Evolutionary conservation across 64 coral and sea anemone genomes (phyloP), one percentile per base, ranked within the genome.

Genomic region (Stichodactyla helianthus): DNA sequence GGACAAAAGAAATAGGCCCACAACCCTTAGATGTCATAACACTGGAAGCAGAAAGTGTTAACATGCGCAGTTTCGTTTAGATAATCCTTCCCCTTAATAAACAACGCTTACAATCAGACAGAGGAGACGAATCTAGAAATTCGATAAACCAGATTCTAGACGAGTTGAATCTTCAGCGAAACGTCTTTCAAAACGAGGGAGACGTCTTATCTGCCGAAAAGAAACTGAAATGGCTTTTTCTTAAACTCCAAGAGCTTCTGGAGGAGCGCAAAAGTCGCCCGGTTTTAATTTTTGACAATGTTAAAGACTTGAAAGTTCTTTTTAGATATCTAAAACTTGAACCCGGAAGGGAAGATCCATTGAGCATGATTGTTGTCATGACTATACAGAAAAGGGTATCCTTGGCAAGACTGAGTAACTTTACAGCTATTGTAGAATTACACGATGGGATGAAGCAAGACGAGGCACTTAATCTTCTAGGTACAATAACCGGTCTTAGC

Each of bases 211-310:
- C 74, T 59, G 63, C 76, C 11, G 89, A 89, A 22, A 92, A 85
- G 16, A 92, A 86, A 55, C 76, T 95, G 0, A 92, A 83, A 51
- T 57, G 88, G 27, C 35, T 86, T 79, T 92, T 92, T 50, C 28
- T 86, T 2, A 88, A 95, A 89, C 84, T 95, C 7, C 65, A 80
- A 23, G 89, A 89, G 8, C 77, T 95, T 77, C 51, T 92, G 6
- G 81, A 82, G 53, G 50, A 81, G 19, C 90, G 87, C 9, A 92
- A 92, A 11, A 95, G 89, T 44, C 89, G 83, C 4, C 93, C 93
- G 19, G 86, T 92, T 4, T 59, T 95, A 60, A 89, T 95, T 86
- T 95, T 95, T 62, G 93, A 95, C 77, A 92, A 92, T 53, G 93
- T 95, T 22, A 19, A 55, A 83, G 89, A 92, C 76, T 86, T 95